Conservation (phyloP, 2,888 invertebrate species). For the Amitus sp. region DNA sequence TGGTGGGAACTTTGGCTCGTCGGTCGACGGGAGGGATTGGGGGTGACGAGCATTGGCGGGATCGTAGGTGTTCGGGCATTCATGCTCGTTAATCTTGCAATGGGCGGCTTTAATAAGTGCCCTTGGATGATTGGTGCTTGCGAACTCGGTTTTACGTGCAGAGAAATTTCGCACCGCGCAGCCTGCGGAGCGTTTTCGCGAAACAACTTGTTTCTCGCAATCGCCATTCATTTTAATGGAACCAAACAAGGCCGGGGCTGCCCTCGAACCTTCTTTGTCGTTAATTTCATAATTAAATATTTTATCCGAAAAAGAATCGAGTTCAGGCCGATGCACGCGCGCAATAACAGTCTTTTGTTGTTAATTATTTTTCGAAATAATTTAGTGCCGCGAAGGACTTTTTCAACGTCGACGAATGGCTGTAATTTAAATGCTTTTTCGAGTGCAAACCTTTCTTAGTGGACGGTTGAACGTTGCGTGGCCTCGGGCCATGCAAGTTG, state of each 20-base stretch:
- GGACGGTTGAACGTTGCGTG: background rate
- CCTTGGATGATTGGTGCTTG: constrained; percentile 43
- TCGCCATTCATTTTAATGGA: constrained; percentile 28
- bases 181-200: constrained; percentile 27
- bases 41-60: constrained; percentile 35
- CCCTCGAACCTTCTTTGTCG: background rate
- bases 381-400: background rate
- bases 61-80: constrained; percentile 51
- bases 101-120: constrained; percentile 53
- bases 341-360: too few relatives aligned
- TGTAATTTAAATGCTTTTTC: constrained; percentile 1
- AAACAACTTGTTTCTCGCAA: constrained; percentile 25
- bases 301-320: background rate
- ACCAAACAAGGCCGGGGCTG: background rate
- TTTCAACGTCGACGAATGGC: background rate
- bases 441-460: background rate
- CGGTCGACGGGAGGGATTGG: constrained; percentile 21
- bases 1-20: constrained; percentile 34
- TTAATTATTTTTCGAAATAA: background rate
- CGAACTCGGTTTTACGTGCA: constrained; percentile 38
- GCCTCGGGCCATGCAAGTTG: background rate
- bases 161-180: constrained; percentile 23
- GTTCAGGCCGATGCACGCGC: background rate
- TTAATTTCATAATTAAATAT: constrained; percentile 1
- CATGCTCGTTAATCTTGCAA: constrained; percentile 53